Evolutionary conservation across 35 echinoderm and acorn worm species (phyloP), one percentile per base, ranked within the genome.

Genomic region (Heliocidaris erythrogramma): DNA sequence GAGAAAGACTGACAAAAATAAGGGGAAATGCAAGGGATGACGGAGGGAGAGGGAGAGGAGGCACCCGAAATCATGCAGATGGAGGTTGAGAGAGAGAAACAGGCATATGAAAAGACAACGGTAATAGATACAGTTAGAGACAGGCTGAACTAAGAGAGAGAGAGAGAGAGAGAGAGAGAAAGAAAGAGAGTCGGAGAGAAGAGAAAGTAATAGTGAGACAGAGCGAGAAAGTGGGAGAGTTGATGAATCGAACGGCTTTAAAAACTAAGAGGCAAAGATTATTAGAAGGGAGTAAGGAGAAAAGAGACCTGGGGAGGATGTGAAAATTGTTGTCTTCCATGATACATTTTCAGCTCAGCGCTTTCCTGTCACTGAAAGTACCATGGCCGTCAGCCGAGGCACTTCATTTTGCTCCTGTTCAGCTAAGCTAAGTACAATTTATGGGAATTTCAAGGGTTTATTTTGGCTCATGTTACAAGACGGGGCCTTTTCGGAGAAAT

Each of bases 401-500:
- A 78, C 65, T 78, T 78, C 65, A 78, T 78, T 78, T n/a, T 2
- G 65, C 65, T n/a, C 18, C 65, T 78, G 65, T n/a, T 21, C 21
- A 24, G 65, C 21, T 78, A 78, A 5, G 8, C 27, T 78, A 78
- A 78, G 17, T 78, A 78, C 7, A 78, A 78, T 78, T 78, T 78
- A 78, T 78, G 65, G 65, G 65, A 78, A 78, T 78, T 78, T 78
- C 65, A 78, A 78, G 65, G 65, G 65, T 78, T 78, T 78, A 78
- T 78, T 17, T 78, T 78, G 65, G 65, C 65, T 78, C 27, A n/a
- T 78, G 27, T 78, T 78, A 78, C 65, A 78, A 78, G 65, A 7
- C 65, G 27, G 27, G 65, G 65, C 27, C 65, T 78, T 78, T 78
- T 78, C 65, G 65, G 65, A 78, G 65, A 78, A 78, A 78, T 5